Percentiles rank a stretch among this genome's conserved stretches.
Conservation (phyloP, 2,797 vertebrate species). For the Brachymystax lenok region DNA sequence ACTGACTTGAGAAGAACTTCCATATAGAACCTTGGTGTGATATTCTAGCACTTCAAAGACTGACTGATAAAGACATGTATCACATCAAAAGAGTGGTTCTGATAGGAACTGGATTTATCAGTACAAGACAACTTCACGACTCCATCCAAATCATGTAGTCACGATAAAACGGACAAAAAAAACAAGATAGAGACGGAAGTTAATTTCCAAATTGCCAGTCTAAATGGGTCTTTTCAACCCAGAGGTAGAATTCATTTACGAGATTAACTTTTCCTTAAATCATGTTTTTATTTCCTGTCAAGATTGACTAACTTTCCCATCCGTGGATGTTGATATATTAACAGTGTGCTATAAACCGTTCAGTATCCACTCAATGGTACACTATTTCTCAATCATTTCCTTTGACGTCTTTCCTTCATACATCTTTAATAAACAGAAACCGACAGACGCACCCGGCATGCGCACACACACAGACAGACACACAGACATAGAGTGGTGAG, state of each 20-base stretch:
- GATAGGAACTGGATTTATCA: slow-evolving; percentile 67
- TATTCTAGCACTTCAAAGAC: slow-evolving; percentile 70
- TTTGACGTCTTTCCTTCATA: background rate
- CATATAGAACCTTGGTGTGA: slow-evolving; percentile 53
- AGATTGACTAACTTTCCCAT: slow-evolving; percentile 56
- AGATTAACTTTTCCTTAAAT: slow-evolving; percentile 55
- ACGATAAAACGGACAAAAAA: slow-evolving; percentile 71
- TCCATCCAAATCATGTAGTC: slow-evolving; percentile 66
- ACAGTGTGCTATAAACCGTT: slow-evolving; percentile 17
- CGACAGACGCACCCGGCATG: background rate
- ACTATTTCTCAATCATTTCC: background rate
- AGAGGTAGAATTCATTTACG: slow-evolving; percentile 74
- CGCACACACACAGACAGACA: background rate
- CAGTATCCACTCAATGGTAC: background rate
- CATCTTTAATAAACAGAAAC: background rate
- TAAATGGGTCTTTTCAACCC: slow-evolving; percentile 78
- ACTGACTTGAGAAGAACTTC: slow-evolving; percentile 46
- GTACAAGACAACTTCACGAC: slow-evolving; percentile 60
- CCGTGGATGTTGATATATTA: slow-evolving; percentile 31
- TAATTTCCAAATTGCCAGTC: slow-evolving; percentile 71
- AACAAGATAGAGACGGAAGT: slow-evolving; percentile 65
- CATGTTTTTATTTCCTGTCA: slow-evolving; percentile 62
- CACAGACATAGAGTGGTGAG: slow-evolving; percentile 32
- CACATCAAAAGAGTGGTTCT: slow-evolving; percentile 59
- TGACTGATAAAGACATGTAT: slow-evolving; percentile 68